Evolutionary conservation across 1,140 invertebrate genomes (phyloP).

Genomic region (Protaetia brevitarsis): DNA sequence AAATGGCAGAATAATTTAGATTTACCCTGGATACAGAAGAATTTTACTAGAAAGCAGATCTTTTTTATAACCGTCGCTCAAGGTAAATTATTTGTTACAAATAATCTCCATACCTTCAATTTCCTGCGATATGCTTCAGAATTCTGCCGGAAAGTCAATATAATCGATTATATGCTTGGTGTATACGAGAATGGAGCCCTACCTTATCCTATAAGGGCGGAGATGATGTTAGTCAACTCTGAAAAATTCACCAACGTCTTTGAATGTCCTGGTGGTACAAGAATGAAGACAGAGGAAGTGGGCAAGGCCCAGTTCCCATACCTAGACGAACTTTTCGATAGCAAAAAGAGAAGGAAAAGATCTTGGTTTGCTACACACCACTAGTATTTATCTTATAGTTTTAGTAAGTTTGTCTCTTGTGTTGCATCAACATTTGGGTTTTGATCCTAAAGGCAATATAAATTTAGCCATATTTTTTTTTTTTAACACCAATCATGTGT

Average conservation of each 20-base stretch:
- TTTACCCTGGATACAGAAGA: conserved; percentile 29
- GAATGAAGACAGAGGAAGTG: conserved; percentile 23
- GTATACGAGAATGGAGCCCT: conserved; percentile 29
- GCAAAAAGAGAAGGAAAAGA: background rate
- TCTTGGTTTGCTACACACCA: background rate
- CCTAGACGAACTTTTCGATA: background rate
- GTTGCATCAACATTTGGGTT: too few relatives aligned
- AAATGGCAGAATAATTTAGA: background rate
- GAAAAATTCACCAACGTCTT: conserved; percentile 27
- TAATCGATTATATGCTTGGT: conserved; percentile 30
- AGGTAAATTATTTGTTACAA: conserved; percentile 21
- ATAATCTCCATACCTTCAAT: background rate
- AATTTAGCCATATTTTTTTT: too few relatives aligned
- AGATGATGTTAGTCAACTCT: conserved; percentile 30
- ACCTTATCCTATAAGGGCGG: conserved; percentile 27
- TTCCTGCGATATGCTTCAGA: conserved; percentile 26
- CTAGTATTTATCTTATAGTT: background rate
- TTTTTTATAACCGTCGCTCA: conserved; percentile 31
- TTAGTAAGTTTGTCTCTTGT: too few relatives aligned
- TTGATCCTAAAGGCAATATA: too few relatives aligned
- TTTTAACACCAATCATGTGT: too few relatives aligned
- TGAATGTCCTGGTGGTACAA: conserved; percentile 27
- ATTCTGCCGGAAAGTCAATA: conserved; percentile 25
- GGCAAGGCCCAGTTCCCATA: background rate
- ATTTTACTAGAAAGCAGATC: conserved; percentile 27